phyloP scores from a whole-genome alignment of 2,888 invertebrate species.

The Zelleria hepariella region DNA sequence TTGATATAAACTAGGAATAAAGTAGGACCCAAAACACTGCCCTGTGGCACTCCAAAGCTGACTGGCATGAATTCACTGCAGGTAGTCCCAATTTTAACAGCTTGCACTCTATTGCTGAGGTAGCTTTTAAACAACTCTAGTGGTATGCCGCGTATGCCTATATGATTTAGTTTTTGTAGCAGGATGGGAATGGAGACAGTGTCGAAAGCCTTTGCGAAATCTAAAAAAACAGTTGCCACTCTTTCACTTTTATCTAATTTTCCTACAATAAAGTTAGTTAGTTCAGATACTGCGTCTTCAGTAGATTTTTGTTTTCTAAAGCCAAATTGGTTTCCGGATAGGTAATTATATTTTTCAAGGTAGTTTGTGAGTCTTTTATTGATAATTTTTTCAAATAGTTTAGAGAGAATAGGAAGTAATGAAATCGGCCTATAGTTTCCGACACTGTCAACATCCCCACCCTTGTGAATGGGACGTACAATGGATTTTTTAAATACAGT shows the following conservation, averaged over 20 bases:
- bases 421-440: constrained; percentile 6
- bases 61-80: no score
- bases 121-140: neutral
- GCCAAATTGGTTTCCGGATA: constrained; percentile 7
- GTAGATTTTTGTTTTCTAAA: constrained; percentile 4
- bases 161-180: neutral
- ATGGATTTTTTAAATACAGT: neutral
- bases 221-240: constrained; percentile 2
- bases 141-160: neutral
- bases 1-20: no score
- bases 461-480: neutral
- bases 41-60: no score
- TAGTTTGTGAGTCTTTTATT: constrained; percentile 5
- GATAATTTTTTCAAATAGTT: constrained; percentile 5
- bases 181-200: constrained; percentile 9
- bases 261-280: neutral
- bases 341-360: constrained; percentile 1
- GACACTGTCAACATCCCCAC: neutral
- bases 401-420: neutral
- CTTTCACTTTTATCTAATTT: neutral
- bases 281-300: neutral
- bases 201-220: constrained; percentile 6
- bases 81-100: no score
- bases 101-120: neutral
- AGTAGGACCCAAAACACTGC: no score